Conservation (phyloP, 2,113 vertebrate genomes). For the Bungarus multicinctus region DNA sequence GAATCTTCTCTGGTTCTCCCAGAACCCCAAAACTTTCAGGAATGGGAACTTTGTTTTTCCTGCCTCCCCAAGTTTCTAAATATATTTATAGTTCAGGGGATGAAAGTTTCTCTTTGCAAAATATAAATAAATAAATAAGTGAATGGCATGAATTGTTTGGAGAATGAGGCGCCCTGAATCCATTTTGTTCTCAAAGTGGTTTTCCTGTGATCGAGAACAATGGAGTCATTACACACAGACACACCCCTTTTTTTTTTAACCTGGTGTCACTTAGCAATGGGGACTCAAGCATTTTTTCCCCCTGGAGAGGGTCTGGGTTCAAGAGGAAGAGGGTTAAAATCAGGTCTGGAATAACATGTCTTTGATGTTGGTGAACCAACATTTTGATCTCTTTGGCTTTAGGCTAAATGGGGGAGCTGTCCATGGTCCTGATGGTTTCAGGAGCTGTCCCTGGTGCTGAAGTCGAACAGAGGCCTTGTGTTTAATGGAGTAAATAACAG, state of each 20-base stretch:
- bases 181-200: neutral
- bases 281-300: neutral
- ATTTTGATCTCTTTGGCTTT: neutral
- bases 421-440: accelerated
- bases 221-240: neutral
- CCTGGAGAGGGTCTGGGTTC: neutral
- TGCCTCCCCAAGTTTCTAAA: neutral
- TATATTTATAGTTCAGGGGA: neutral
- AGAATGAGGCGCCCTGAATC: neutral
- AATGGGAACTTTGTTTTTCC: neutral
- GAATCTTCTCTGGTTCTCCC: neutral
- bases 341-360: neutral
- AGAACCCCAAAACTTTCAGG: neutral
- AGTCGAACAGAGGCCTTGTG: neutral
- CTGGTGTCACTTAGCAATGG: neutral
- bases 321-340: neutral
- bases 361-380: neutral
- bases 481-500: neutral
- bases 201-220: neutral
- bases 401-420: neutral
- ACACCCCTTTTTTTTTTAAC: no score
- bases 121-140: neutral
- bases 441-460: neutral
- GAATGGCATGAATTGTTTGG: neutral
- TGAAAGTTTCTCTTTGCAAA: neutral